Percentiles rank a stretch among this genome's conserved stretches.
Conservation (phyloP, 2,113 vertebrate species). For the Okapia johnstoni region DNA sequence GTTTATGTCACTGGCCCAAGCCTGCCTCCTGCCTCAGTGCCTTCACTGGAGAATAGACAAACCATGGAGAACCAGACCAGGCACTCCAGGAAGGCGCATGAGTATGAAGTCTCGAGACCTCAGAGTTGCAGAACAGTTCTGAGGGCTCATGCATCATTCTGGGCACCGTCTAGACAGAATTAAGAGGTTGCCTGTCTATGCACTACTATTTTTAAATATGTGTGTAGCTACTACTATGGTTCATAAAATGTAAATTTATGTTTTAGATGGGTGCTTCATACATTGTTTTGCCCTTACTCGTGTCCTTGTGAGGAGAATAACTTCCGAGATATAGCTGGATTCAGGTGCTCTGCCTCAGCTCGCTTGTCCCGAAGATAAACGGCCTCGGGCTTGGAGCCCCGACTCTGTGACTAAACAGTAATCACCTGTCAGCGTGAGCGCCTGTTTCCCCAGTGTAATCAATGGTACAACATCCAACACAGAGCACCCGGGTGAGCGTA, state of each 20-base stretch:
- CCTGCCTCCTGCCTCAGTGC: neutral
- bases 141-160: neutral
- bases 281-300: neutral
- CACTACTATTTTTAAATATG: neutral
- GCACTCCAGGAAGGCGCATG: neutral
- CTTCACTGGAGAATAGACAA: neutral
- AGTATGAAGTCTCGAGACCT: neutral
- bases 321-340: neutral
- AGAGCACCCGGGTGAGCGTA: neutral
- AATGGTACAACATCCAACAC: neutral
- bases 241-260: constrained; percentile 11
- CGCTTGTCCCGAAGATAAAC: constrained; percentile 36
- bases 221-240: neutral
- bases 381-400: neutral
- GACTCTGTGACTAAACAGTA: neutral
- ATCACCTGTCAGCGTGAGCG: neutral
- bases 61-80: neutral
- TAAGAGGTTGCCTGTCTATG: neutral
- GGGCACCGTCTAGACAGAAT: neutral
- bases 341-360: neutral
- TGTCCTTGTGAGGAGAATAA: neutral
- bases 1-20: constrained; percentile 2
- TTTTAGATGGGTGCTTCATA: neutral
- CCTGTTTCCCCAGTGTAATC: constrained; percentile 13
- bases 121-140: neutral